Base-by-base conservation (phyloP, 1,140 invertebrate genomes). In the Macrobrachium nipponense region DNA sequence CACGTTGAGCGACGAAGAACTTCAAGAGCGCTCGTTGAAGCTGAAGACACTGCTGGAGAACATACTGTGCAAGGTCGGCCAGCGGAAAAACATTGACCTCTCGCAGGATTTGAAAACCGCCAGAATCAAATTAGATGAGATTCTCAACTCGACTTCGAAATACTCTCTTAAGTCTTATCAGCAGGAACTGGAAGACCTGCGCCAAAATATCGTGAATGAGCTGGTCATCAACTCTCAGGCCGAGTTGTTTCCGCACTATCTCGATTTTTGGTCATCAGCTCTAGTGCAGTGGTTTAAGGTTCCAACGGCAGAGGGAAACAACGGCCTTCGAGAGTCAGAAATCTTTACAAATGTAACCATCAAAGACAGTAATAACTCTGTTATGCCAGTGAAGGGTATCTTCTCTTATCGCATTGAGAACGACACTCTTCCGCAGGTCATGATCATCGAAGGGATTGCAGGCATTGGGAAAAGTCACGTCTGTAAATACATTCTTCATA, bases 401-500 rank as follows among this genome's bases (percentile, higher is more conserved):
- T 76, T 76, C n/a, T 44, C 20, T 0, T 58, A 76, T 59, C 4
- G 59, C 18, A 58, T 76, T 5, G n/a, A 44, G 14, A 20, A 76
- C 23, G 73, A 15, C 23, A 20, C 73, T 10, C 73, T 27, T 15
- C 73, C 73, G 51, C 15, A 14, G 15, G 18, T 76, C n/a, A 6
- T 76, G 18, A n/a, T 76, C 23, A n/a, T 76, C 17, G 73, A 76
- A 76, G 73, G 73, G n/a, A 59, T 51, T 8, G 73, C 73, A 10
- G 73, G 73, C 5, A 23, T 58, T 44, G 73, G 73, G 17, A 76
- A 76, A 23, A 76, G 73, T 12, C 44, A 76, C 12, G n/a, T 76
- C 44, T 76, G 73, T 58, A 76, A 76, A 23, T 76, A 76, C 23
- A 76, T 76, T 18, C 73, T 76, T 5, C 23, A 76, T 20, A 58